Evolutionary conservation across 2,888 invertebrate genomes (phyloP).

Genomic region (Neoaliturus tenellus): DNA sequence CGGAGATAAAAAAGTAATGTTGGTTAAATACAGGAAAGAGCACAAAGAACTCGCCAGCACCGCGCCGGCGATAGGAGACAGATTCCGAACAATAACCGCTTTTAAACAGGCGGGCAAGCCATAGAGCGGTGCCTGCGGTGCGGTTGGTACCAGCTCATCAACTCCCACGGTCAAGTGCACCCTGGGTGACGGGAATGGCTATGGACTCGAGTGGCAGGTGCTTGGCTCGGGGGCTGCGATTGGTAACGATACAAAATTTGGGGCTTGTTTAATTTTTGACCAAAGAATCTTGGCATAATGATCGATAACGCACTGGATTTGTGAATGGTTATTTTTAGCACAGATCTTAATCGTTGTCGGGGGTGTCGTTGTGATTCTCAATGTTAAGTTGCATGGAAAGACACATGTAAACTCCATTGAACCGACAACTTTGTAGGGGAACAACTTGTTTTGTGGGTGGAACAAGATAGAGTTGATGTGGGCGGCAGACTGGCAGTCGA

Average conservation of each 20-base stretch:
- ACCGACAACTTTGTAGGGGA: too few relatives aligned
- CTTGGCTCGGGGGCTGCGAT: neutral
- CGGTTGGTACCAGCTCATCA: neutral
- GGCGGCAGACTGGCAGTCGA: neutral
- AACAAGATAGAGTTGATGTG: neutral
- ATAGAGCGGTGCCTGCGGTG: neutral
- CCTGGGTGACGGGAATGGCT: neutral
- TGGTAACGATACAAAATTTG: neutral
- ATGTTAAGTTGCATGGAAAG: too few relatives aligned
- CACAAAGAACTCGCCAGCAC: neutral
- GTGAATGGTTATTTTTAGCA: too few relatives aligned
- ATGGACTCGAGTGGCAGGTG: neutral
- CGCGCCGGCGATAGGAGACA: neutral
- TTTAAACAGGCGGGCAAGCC: neutral
- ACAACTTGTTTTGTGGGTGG: slow-evolving; percentile 12
- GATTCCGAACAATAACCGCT: neutral
- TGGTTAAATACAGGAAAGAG: neutral
- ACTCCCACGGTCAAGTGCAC: neutral
- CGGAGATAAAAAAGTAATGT: slow-evolving; percentile 1
- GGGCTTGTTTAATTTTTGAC: too few relatives aligned
- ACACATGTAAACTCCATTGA: too few relatives aligned
- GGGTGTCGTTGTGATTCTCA: too few relatives aligned
- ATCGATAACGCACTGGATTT: too few relatives aligned
- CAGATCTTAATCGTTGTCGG: too few relatives aligned
- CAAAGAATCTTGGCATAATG: too few relatives aligned